A percentile compares a stretch with the other conserved stretches of the same genome.
Conservation (phyloP, 2,113 vertebrate species). For the Anolis carolinensis region DNA sequence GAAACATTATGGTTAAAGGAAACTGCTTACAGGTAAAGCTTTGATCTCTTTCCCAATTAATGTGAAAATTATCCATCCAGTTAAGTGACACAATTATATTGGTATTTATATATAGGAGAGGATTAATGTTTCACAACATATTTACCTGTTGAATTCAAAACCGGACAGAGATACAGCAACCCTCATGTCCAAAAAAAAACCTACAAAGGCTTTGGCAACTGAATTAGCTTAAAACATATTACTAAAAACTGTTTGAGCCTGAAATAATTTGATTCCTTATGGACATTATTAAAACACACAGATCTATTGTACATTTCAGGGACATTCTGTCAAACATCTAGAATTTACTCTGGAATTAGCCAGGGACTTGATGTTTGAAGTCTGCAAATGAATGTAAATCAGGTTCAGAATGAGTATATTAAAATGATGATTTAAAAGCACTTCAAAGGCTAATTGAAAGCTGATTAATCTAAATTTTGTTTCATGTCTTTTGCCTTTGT, state of each 20-base stretch:
- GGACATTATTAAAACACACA: constrained; percentile 46
- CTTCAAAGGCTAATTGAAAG: constrained; percentile 63
- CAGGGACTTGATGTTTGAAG: constrained; percentile 59
- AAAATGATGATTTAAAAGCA: constrained; percentile 58
- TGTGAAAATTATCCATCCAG: neutral
- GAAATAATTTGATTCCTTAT: constrained; percentile 41
- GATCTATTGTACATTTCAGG: constrained; percentile 48
- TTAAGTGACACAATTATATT: neutral
- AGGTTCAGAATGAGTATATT: constrained; percentile 49
- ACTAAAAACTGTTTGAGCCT: neutral
- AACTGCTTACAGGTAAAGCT: neutral
- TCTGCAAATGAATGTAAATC: constrained; percentile 67
- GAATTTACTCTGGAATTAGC: constrained; percentile 59
- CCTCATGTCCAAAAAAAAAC: constrained; percentile 9
- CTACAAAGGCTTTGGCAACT: constrained; percentile 11
- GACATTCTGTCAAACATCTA: constrained; percentile 19
- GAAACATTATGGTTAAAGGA: neutral
- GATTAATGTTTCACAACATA: neutral
- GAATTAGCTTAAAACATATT: neutral
- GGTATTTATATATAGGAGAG: neutral
- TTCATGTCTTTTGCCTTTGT: constrained; percentile 56
- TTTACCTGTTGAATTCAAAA: constrained; percentile 3
- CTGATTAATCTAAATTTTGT: constrained; percentile 51
- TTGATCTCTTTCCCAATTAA: neutral
- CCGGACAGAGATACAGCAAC: neutral